phyloP scores from a whole-genome alignment of 2,888 invertebrate genomes.

The Tachystola acroxantha region DNA sequence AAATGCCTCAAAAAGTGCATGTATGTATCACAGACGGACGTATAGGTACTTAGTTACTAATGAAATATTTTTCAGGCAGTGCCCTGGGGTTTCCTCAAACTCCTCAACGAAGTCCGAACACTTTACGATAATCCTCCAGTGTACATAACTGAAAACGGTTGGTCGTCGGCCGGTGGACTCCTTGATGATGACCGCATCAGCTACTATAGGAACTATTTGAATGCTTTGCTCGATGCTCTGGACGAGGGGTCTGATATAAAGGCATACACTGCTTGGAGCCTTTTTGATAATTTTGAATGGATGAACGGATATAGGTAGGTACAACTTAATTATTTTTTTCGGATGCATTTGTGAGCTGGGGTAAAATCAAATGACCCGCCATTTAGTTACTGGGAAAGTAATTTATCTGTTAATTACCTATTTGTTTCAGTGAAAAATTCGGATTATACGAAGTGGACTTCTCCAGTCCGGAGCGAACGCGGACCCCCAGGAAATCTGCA shows the following conservation, averaged over 20 bases:
- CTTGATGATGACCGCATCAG: conserved; percentile 65
- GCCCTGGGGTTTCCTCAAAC: conserved; percentile 79
- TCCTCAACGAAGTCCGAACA: conserved; percentile 68
- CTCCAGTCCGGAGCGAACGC: conserved; percentile 69
- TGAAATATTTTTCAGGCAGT: conserved; percentile 50
- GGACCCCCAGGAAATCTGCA: conserved; percentile 81
- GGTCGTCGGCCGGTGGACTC: conserved; percentile 62
- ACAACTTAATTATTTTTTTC: no score
- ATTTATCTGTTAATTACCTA: no score
- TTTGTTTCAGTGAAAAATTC: conserved; percentile 78
- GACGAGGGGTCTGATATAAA: conserved; percentile 63
- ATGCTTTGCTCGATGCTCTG: conserved; percentile 61
- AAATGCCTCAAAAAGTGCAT: no score
- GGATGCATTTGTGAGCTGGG: no score
- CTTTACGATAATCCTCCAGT: conserved; percentile 76
- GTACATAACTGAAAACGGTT: conserved; percentile 80
- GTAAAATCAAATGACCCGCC: no score
- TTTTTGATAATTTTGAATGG: conserved; percentile 84
- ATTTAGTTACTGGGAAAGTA: no score
- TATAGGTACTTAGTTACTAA: neutral
- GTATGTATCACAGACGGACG: no score
- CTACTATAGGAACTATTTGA: conserved; percentile 57
- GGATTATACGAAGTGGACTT: conserved; percentile 85
- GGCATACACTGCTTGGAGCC: conserved; percentile 79
- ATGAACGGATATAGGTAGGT: conserved; percentile 69